Percentiles rank a stretch among this genome's conserved stretches.
phyloP scores from a whole-genome alignment of 2,113 vertebrate genomes.

The Epinephelus moara region DNA sequence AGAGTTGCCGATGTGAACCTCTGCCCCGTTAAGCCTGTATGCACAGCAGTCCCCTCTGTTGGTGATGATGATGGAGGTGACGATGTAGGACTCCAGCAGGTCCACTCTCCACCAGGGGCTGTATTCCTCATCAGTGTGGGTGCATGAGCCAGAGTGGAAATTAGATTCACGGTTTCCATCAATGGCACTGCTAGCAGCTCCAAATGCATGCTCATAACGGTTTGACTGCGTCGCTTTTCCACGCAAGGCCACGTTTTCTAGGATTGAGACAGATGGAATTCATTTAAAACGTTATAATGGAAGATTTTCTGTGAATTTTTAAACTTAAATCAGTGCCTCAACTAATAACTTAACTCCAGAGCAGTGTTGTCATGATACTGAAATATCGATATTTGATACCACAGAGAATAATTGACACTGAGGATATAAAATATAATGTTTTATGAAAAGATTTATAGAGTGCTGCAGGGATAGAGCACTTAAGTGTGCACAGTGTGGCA shows the following conservation, averaged over 20 bases:
- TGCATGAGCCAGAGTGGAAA: not conserved
- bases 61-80: constrained; percentile 51
- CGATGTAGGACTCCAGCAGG: constrained; percentile 49
- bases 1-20: constrained; percentile 48
- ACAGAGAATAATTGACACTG: too few relatives aligned
- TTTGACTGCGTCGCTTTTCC: constrained; percentile 49
- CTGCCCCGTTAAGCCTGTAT: not conserved
- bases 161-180: constrained; percentile 9
- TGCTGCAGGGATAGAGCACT: too few relatives aligned
- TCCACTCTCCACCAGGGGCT: constrained; percentile 68
- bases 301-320: not conserved
- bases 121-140: not conserved
- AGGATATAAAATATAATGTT: too few relatives aligned
- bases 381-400: too few relatives aligned
- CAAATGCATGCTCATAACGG: accelerated
- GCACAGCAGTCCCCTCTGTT: constrained; percentile 61
- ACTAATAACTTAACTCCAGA: not conserved
- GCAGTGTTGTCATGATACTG: too few relatives aligned
- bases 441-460: too few relatives aligned
- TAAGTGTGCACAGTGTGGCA: too few relatives aligned
- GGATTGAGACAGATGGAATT: not conserved
- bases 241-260: constrained; percentile 64
- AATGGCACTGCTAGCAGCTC: constrained; percentile 32
- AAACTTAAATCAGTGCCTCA: not conserved
- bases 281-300: not conserved